Conservation (phyloP, 2,888 invertebrate genomes). For the Patella pellucida region DNA sequence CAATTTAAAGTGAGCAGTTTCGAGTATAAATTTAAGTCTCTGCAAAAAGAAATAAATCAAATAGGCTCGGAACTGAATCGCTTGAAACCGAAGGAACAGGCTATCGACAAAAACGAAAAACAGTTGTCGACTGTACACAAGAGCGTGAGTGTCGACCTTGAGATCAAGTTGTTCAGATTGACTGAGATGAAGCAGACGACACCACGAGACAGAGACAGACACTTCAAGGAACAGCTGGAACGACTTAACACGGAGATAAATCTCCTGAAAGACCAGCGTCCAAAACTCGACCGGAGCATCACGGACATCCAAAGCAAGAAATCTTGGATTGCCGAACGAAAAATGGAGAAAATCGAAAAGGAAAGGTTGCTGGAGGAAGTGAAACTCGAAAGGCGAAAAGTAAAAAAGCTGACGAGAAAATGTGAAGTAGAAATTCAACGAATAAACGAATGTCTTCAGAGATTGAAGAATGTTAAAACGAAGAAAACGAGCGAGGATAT, state of each 20-base stretch:
- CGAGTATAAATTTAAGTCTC: conserved; percentile 52
- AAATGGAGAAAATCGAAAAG: conserved; percentile 37
- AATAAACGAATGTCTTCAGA: conserved; percentile 47
- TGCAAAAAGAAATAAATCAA: conserved; percentile 43
- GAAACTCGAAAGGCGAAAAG: conserved; percentile 37
- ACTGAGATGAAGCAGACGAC: conserved; percentile 33
- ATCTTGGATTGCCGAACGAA: conserved; percentile 45
- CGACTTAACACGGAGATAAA: conserved; percentile 42
- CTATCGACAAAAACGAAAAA: conserved; percentile 45
- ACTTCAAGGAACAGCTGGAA: conserved; percentile 24
- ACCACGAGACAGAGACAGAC: conserved; percentile 29
- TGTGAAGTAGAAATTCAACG: conserved; percentile 53
- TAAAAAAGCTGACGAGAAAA: conserved; percentile 43
- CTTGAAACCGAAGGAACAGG: conserved; percentile 45
- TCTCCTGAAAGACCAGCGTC: conserved; percentile 43
- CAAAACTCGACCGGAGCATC: conserved; percentile 46
- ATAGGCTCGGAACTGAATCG: conserved; percentile 47
- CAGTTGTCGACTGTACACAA: conserved; percentile 46
- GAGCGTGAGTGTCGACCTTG: conserved; percentile 53
- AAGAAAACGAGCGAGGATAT: conserved; percentile 58
- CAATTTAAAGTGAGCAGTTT: conserved; percentile 48
- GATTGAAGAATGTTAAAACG: conserved; percentile 55
- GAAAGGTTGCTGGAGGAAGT: conserved; percentile 41
- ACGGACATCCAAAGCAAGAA: conserved; percentile 53
- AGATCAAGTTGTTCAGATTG: conserved; percentile 51